Percentiles rank a stretch among this genome's conserved stretches.
Conservation (phyloP, 1,140 invertebrate species). For the Cyrtorhinus lividipennis region DNA sequence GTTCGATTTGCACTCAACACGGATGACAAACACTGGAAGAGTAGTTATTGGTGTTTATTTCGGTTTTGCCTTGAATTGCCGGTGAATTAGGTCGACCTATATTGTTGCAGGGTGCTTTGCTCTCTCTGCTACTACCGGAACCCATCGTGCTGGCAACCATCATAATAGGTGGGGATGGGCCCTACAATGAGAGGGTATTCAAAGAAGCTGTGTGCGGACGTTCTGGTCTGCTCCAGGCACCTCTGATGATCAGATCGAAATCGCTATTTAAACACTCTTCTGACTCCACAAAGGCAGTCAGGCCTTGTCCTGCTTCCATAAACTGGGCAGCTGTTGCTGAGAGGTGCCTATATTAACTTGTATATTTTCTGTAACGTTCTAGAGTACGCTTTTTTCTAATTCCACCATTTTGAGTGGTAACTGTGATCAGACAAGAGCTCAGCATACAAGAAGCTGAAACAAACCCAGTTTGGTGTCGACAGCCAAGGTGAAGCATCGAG, state of each 20-base stretch:
- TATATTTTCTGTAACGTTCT: no score
- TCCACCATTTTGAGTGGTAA: no score
- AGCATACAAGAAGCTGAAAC: no score
- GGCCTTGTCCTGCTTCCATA: constrained; percentile 43
- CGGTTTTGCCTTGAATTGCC: no score
- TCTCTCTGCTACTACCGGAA: constrained; percentile 48
- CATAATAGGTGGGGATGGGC: constrained; percentile 52
- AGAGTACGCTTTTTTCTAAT: no score
- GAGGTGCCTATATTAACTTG: no score
- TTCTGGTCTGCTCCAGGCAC: not conserved
- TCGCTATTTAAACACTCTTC: constrained; percentile 18
- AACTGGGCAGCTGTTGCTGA: constrained; percentile 39
- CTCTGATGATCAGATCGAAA: constrained; percentile 16
- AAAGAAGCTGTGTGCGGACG: constrained; percentile 31
- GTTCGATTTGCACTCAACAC: not conserved
- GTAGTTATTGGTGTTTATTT: not conserved
- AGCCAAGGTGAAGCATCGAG: no score
- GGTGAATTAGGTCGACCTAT: no score
- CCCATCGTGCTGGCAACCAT: constrained; percentile 56
- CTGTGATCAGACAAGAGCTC: no score
- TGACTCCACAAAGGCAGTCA: constrained; percentile 28
- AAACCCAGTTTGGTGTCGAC: no score
- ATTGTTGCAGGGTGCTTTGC: constrained; percentile 47
- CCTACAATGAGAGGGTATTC: constrained; percentile 46
- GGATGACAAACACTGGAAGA: not conserved